Evolutionary conservation across 1,140 invertebrate species (phyloP).

Genomic region (Globodera ellingtonae): DNA sequence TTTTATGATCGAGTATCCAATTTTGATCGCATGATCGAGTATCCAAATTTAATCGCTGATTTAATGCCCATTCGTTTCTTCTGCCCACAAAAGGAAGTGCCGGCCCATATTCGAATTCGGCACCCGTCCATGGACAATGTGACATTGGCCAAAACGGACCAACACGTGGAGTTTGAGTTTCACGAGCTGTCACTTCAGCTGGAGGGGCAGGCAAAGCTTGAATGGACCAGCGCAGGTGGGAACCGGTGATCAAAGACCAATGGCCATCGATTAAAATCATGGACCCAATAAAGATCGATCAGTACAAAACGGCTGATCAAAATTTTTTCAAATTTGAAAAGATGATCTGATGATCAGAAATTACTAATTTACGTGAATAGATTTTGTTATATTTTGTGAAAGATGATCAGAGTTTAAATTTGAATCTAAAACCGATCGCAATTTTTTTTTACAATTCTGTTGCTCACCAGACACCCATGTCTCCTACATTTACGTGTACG

Average conservation of each 20-base stretch:
- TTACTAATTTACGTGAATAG: not conserved
- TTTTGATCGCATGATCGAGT: too few species aligned
- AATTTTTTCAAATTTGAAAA: too few species aligned
- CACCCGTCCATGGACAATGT: conserved; percentile 1
- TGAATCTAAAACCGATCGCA: too few species aligned
- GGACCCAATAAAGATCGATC: too few species aligned
- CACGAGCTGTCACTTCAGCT: conserved; percentile 14
- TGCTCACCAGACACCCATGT: conserved; percentile 26
- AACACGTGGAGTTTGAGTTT: conserved; percentile 26
- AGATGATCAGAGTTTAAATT: too few species aligned
- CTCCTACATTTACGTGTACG: conserved; percentile 33
- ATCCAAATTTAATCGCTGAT: too few species aligned
- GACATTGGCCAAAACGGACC: conserved; percentile 20
- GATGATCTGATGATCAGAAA: too few species aligned
- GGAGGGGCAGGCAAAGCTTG: conserved; percentile 19
- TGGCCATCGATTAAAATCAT: too few species aligned
- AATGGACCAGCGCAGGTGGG: conserved; percentile 12
- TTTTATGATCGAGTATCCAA: too few species aligned
- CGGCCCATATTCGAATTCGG: conserved; percentile 7
- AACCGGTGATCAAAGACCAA: not conserved
- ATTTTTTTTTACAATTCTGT: too few species aligned
- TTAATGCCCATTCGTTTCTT: too few species aligned
- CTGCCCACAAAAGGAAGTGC: not conserved
- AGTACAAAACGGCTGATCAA: too few species aligned
- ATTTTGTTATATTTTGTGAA: not conserved